These are phyloP conservation scores for Rhinogobio ventralis DNA, from an alignment of 2,797 vertebrate species.

Conservation along the genomic window DNA sequence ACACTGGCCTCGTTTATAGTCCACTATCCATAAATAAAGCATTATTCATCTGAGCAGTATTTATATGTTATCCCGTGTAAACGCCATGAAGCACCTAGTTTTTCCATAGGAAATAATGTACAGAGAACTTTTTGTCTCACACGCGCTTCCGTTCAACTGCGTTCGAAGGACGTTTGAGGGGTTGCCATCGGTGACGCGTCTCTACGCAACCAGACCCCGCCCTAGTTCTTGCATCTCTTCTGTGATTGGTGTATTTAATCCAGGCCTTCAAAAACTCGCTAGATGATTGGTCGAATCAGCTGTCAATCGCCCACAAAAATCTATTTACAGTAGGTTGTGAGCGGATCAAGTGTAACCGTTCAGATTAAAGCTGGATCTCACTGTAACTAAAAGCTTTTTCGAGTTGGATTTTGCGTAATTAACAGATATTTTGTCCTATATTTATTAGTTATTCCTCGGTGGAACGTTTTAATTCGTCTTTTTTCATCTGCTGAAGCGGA, in stretches of 20 bases:
- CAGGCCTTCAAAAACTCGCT: not conserved
- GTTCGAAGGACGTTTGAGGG: conserved; percentile 53
- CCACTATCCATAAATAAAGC: not conserved
- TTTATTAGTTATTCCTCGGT: conserved; percentile 34
- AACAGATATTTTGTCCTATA: conserved; percentile 14
- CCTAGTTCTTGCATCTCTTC: not conserved
- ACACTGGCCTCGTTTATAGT: not conserved
- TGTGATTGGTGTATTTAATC: conserved; percentile 67
- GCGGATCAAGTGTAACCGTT: conserved; percentile 73
- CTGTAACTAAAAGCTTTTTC: conserved; percentile 37
- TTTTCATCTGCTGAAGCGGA: conserved; percentile 59
- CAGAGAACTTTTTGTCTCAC: conserved; percentile 47
- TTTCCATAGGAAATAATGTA: conserved; percentile 1
- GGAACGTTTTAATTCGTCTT: conserved; percentile 47
- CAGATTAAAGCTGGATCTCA: conserved; percentile 60
- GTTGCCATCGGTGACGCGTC: conserved; percentile 81
- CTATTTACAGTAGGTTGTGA: conserved; percentile 82
- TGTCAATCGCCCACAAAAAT: conserved; percentile 65
- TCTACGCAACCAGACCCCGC: conserved; percentile 63
- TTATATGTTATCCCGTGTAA: not conserved
- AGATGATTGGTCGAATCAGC: conserved; percentile 55
- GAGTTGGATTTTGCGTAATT: conserved; percentile 21
- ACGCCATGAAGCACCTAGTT: not conserved
- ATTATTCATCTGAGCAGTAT: not conserved
- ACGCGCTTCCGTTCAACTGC: conserved; percentile 53